Base-by-base conservation (phyloP, 2,797 vertebrate species). In the Anableps anableps region DNA sequence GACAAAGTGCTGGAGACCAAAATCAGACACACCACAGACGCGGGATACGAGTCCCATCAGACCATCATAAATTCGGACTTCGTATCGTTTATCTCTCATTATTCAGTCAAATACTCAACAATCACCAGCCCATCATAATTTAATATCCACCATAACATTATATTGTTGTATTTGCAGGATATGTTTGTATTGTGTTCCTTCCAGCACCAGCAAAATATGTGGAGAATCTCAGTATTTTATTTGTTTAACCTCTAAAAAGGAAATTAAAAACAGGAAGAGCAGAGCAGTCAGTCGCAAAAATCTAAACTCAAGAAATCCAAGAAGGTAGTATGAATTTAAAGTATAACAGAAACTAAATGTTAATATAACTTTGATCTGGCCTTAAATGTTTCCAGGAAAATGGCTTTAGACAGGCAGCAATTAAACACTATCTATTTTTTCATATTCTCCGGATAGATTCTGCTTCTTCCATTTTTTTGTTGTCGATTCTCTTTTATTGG, bases 41-140 rank as follows among this genome's bases (percentile, higher is more conserved):
- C 81, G 88, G 89, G 91, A 92, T 91, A 89, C 89, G 88, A 85
- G 82, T 80, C 82, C 88, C 91, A 92, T 92, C 90, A 88, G 90
- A 93, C 90, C 91, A 93, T 92, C 91, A 93, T 92, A 90, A 86
- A 93, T 83, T 78, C 66, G 23, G 81, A 82, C 53, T 70, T 77
- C 80, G 80, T 41, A 83, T 74, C 60, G 79, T 88, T 89, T 86
- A 74, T 79, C 81, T 80, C 83, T 84, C 77, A 88, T 91, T 88
- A 85, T 31, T 83, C 66, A 78, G 78, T 55, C 29, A 73, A 79
- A 75, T 55, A 34, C 53, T 84, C 41, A 80, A 77, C 75, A 80
- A 75, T 85, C 86, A 88, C 80, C 47, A 47, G 84, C 72, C 77
- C 81, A 82, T 89, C 88, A 85, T 88, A 64, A 83, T 86, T 79